Conservation (phyloP, 2,113 vertebrate genomes). For the Paradisaea rubra region DNA sequence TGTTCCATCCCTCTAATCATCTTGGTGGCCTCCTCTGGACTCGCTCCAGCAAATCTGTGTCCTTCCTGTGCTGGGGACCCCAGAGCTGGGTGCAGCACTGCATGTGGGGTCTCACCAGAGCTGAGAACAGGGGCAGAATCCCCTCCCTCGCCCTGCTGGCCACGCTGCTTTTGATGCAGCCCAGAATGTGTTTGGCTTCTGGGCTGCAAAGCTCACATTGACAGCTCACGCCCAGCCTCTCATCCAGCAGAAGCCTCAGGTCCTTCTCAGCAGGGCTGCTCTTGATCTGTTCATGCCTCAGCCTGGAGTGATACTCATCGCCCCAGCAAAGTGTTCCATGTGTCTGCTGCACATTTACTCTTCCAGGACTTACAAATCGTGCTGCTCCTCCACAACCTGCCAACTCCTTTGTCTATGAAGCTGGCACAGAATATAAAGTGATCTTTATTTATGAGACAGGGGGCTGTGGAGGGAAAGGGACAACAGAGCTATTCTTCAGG, state of each 20-base stretch:
- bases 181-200: neutral
- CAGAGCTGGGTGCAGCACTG: neutral
- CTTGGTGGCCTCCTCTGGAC: neutral
- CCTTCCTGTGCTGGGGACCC: neutral
- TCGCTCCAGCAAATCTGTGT: neutral
- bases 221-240: neutral
- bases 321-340: fast-evolving
- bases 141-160: neutral
- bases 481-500: neutral
- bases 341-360: neutral
- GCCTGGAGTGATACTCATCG: neutral
- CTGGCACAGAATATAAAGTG: neutral
- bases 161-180: fast-evolving
- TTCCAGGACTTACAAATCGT: neutral
- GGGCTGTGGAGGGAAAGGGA: neutral
- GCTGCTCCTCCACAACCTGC: neutral
- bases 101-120: neutral
- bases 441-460: neutral
- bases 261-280: neutral
- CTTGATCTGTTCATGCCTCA: neutral
- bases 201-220: neutral
- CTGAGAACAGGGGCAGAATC: neutral
- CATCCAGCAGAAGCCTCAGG: neutral
- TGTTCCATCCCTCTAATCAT: neutral
- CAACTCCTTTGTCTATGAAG: neutral